Conservation (phyloP, 2,113 vertebrate genomes). For the Lagopus muta region DNA sequence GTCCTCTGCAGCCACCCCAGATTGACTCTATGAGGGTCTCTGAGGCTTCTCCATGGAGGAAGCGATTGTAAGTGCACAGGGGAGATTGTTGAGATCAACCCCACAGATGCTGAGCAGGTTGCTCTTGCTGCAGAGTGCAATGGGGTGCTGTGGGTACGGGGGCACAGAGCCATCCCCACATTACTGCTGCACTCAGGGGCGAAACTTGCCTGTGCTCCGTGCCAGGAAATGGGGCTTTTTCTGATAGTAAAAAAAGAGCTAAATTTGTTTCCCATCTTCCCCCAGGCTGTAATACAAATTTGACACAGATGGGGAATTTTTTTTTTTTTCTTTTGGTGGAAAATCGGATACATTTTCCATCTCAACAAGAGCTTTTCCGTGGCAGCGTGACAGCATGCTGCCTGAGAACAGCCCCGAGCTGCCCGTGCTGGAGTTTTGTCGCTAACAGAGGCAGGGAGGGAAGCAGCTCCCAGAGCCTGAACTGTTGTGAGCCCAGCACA, state of each 20-base stretch:
- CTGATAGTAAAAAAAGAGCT: neutral
- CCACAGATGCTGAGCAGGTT: neutral
- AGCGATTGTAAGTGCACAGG: neutral
- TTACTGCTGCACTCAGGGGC: accelerated
- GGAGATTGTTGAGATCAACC: neutral
- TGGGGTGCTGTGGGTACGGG: accelerated
- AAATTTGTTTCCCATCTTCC: slow-evolving; percentile 57
- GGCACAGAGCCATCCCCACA: accelerated
- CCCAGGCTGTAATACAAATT: slow-evolving; percentile 45
- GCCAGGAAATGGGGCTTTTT: neutral
- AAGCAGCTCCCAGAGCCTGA: accelerated
- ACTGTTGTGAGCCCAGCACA: accelerated
- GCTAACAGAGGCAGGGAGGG: accelerated
- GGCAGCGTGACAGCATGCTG: neutral
- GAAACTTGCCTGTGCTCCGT: accelerated
- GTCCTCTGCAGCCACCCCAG: neutral
- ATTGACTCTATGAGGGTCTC: neutral
- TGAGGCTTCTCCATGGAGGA: neutral
- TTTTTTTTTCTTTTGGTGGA: slow-evolving; percentile 33
- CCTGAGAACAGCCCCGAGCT: neutral
- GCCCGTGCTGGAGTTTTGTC: neutral
- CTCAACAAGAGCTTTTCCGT: neutral
- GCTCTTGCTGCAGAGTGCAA: accelerated
- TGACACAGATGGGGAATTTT: slow-evolving; percentile 47
- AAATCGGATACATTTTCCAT: slow-evolving; percentile 28